These are phyloP conservation scores for Pemphigus obesinymphae DNA, from an alignment of 1,140 invertebrate species.

Conservation along the genomic window DNA sequence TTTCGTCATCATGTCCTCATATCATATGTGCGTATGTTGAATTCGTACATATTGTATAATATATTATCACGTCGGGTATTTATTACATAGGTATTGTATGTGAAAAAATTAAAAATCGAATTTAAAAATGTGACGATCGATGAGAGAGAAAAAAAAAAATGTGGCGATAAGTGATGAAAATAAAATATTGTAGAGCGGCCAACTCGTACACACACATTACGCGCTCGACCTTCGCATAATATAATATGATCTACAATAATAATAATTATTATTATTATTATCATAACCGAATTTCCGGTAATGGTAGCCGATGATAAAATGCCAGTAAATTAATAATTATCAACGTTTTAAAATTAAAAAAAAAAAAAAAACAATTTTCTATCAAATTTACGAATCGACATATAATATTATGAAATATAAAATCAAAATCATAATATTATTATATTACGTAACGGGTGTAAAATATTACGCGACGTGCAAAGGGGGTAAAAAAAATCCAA, in stretches of 20 bases:
- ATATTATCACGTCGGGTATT: too few species aligned
- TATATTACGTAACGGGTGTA: background rate
- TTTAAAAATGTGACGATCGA: background rate
- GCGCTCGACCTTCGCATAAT: background rate
- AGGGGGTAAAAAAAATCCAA: background rate
- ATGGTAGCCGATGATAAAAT: slow-evolving; percentile 9
- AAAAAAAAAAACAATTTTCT: background rate
- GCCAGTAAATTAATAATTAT: background rate
- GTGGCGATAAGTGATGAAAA: background rate
- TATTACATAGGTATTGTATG: too few species aligned
- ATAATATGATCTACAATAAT: background rate
- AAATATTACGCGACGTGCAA: background rate
- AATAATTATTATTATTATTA: background rate
- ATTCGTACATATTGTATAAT: too few species aligned
- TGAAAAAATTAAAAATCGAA: too few species aligned
- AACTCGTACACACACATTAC: background rate
- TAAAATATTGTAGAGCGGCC: background rate
- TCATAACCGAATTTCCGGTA: slow-evolving; percentile 33
- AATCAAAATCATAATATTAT: too few species aligned
- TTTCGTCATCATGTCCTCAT: background rate
- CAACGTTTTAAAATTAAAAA: too few species aligned
- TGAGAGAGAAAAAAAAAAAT: background rate
- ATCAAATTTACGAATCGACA: too few species aligned
- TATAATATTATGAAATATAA: too few species aligned
- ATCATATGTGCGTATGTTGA: background rate